Base-by-base conservation (phyloP, 2,797 vertebrate species). In the Hippopotamyrus pictus region DNA sequence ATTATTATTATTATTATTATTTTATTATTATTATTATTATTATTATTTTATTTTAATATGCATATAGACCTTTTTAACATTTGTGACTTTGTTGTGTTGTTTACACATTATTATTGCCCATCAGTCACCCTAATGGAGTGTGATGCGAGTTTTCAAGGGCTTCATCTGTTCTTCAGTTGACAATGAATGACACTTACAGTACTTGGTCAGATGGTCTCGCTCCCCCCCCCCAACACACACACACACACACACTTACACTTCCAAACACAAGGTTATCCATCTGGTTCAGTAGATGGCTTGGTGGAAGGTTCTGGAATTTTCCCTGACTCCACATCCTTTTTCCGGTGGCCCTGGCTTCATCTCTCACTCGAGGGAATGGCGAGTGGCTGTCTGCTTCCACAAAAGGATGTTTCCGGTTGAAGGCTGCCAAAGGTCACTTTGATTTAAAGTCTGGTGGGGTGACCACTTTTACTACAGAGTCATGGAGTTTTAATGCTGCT, bases 321-420 rank as follows among this genome's bases (percentile, higher is more conserved):
- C 46, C 46, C 44, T 48, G 11, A 46, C 46, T 46, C 6, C 82
- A 50, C 9, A 48, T 84, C 44, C 46, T 9, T 46, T 84, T 84
- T 84, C 83, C 19, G 0, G 17, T 25, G 17, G 37, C 9, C 33
- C 41, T 1, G 2, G 65, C 17, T 90, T 90, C 62, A 88, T 93
- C 91, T 79, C 48, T 33, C 22, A 1, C 88, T 57, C 11, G 5
- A 41, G 88, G 22, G 76, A 76, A 5, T 25, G 51, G 57, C 5
- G 7, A 17, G 73, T 79, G 73, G 5, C 37, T 41, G 41, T 79
- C 73, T 41, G 37, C 73, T 79, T 79, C 37, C 73, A 44, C 73
- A 79, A 79, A 44, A 44, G 51, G 9, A n/a, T 29, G 11, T 29
- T 19, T 69, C 44, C 11, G 25, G 82, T 14, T 25, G 9, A 53